Evolutionary conservation across 2,888 invertebrate genomes (phyloP), one percentile per base, ranked within the genome.

Genomic region (Erebia ligea): DNA sequence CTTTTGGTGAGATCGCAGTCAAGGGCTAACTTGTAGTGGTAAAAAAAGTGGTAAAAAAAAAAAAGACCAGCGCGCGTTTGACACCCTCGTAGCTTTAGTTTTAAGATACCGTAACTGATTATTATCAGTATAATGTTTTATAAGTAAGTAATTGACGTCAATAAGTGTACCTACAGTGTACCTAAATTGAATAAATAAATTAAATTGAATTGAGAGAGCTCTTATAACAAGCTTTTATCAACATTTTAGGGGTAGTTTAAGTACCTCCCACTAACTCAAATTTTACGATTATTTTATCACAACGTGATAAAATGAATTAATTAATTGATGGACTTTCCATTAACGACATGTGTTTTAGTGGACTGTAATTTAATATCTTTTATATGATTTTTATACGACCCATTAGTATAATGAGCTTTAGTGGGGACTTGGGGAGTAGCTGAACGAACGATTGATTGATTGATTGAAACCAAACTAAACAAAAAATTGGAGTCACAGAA

Each of bases 271-370:
- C 17, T 54, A 15, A 57, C 11, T 57, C 13, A 21, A 19, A 54
- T 15, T 50, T 25, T 25, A 25, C 25, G 15, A 13, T 6, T 25
- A 45, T 15, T 21, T 21, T 48, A 48, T 62, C 15, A 21, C 1
- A 3, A 42, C 17, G 13, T 42, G 17, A 61, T 61, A 61, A 61
- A 40, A 11, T 42, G 42, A 59, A 9, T 3, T 17, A 59, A n/a
- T n/a, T n/a, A 59, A 10, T 59, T 40, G 34, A 61, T 42, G 42
- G 25, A 61, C 61, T 42, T 42, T 70, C 66, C 70, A 70, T 68
- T 71, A 63, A 48, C 25, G 45, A 25, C 9, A 63, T 50, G 61
- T 61, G 17, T 61, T 61, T 45, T 34, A 54, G 17, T 34, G 48
- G 50, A 48, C 50, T 50, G 19, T 61, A 42, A 11, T 19, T 8